Evolutionary conservation across 2,113 vertebrate species (phyloP), one percentile per base, ranked within the genome.

Genomic region (Dicerorhinus sumatrensis): DNA sequence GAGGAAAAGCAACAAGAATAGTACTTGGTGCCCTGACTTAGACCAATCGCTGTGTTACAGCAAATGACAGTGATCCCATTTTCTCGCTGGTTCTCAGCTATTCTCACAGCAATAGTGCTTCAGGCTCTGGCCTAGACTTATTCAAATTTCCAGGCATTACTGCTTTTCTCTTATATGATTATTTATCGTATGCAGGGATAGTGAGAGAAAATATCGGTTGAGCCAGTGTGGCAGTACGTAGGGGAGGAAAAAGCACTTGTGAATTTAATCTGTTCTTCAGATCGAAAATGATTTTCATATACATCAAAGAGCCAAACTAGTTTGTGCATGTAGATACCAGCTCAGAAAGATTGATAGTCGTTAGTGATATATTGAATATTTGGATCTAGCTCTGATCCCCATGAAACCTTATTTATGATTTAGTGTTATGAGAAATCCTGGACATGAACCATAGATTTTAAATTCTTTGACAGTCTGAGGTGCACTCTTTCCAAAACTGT

Each of bases 231-330:
- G 82, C 73, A 56, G 76, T 39, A 67, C 2, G 4, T n/a, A 46
- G 25, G 9, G 17, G 39, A 92, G 42, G 21, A 60, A 84, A 81
- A 79, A 20, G 39, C 58, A 23, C 9, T 94, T 84, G 70, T 31
- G 82, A 94, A 79, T 93, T 87, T 93, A 93, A 97, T 97, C 91
- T 95, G 67, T 91, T 93, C 89, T 96, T 81, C 42, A 96, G 67
- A 91, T 72, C n/a, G 69, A 91, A 97, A 97, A 86, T 79, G 94
- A 91, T 96, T 98, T 94, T 88, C 87, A 73, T 79, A 73, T 0
- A 31, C 51, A 90, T 95, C 96, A 85, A 87, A 94, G 65, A 93
- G 75, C 46, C 89, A 48, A 83, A 92, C 93, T 60, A 65, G 73
- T 89, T 60, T 6, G 77, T 93, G 77, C 93, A 33, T 27, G 93